Evolutionary conservation across 2,797 vertebrate species (phyloP).

Genomic region (Danionella dracula): DNA sequence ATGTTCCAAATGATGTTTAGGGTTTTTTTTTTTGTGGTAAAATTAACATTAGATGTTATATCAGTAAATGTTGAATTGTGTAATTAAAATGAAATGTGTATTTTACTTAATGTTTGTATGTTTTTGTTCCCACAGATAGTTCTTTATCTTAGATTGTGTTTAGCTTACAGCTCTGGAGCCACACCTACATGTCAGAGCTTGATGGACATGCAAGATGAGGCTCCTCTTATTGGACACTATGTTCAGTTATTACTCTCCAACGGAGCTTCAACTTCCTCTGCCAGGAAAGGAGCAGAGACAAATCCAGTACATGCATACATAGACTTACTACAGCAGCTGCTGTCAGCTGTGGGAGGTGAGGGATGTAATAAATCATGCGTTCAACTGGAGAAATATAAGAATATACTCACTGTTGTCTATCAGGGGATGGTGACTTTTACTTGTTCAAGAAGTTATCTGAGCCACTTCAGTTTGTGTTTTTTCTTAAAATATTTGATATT

Average conservation of each 20-base stretch:
- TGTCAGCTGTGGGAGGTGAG: constrained; percentile 87
- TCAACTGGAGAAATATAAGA: neutral
- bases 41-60: too few species aligned
- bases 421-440: too few species aligned
- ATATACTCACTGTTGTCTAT: neutral
- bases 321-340: constrained; percentile 88
- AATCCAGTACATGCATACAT: constrained; percentile 90
- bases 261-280: constrained; percentile 61
- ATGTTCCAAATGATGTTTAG: too few species aligned
- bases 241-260: constrained; percentile 77
- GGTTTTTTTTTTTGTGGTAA: too few species aligned
- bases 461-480: neutral
- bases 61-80: too few species aligned
- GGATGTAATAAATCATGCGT: neutral
- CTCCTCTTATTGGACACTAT: constrained; percentile 88
- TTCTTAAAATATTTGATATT: too few species aligned
- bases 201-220: constrained; percentile 93
- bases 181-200: constrained; percentile 78
- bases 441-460: neutral
- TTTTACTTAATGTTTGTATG: neutral
- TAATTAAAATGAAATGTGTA: too few species aligned
- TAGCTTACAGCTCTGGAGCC: constrained; percentile 88
- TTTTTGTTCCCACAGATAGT: constrained; percentile 73
- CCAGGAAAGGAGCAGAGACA: constrained; percentile 74
- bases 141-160: constrained; percentile 92